A percentile compares a stretch with the other conserved stretches of the same genome.
Evolutionary conservation across 2,797 vertebrate species (phyloP).

Genomic region (Sebastiscus albofasciatus): DNA sequence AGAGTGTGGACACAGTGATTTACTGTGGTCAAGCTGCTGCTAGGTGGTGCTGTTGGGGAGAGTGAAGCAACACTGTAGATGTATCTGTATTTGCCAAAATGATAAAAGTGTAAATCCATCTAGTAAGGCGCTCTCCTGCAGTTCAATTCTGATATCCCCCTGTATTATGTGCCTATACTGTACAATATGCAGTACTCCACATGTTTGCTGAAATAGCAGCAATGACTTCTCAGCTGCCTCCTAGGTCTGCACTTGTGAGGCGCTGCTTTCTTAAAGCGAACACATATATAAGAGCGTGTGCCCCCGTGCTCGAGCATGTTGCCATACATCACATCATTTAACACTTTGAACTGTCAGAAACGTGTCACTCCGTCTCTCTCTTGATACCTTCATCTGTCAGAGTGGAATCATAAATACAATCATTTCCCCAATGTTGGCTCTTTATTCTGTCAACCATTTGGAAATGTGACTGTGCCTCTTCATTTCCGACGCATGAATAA

Average conservation of each 20-base stretch:
- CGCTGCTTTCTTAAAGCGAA: conserved; percentile 48
- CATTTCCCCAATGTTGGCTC: conserved; percentile 80
- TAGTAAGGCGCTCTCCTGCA: background rate
- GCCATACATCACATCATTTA: conserved; percentile 82
- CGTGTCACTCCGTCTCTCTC: conserved; percentile 81
- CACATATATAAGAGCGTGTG: conserved; percentile 48
- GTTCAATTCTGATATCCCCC: background rate
- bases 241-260: conserved; percentile 44
- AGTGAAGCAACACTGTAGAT: conserved; percentile 2
- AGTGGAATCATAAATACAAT: conserved; percentile 85
- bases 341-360: conserved; percentile 84
- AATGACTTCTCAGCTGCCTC: conserved; percentile 34
- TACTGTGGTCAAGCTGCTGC: conserved; percentile 73
- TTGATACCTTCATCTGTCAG: conserved; percentile 81
- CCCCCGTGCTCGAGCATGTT: conserved; percentile 64
- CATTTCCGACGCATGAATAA: conserved; percentile 83
- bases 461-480: conserved; percentile 76
- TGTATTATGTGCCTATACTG: background rate
- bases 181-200: background rate
- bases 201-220: conserved; percentile 41
- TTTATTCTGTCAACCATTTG: conserved; percentile 81
- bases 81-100: conserved; percentile 1
- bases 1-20: conserved; percentile 23
- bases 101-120: background rate
- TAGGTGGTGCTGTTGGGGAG: conserved; percentile 84